Percentiles rank a stretch among this genome's conserved stretches.
phyloP scores from a whole-genome alignment of 2,888 invertebrate genomes.

The Elegia similella region DNA sequence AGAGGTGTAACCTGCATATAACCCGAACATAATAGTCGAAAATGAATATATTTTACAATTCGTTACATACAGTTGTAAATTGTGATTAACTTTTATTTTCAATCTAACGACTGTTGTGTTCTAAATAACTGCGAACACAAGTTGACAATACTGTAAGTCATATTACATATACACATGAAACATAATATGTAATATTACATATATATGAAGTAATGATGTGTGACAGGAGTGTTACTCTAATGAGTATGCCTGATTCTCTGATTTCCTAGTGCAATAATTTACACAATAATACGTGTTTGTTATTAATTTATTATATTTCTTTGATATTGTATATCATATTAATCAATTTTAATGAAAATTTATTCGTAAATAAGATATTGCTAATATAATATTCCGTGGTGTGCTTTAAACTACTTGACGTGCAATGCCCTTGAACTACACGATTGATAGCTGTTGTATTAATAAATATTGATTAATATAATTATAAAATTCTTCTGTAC shows the following conservation, averaged over 20 bases:
- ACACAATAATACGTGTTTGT: slow-evolving; percentile 6
- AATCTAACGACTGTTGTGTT: too few species aligned
- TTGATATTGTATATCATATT: background rate
- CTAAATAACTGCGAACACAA: too few species aligned
- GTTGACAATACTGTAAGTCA: too few species aligned
- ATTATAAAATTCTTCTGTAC: slow-evolving; percentile 41
- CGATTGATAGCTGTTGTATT: slow-evolving; percentile 37
- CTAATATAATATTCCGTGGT: background rate
- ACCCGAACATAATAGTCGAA: too few species aligned
- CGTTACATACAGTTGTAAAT: background rate
- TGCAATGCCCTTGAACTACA: slow-evolving; percentile 34
- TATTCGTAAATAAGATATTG: background rate
- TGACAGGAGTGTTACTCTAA: background rate
- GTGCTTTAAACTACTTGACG: slow-evolving; percentile 11
- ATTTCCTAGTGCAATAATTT: slow-evolving; percentile 5
- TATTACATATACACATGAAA: background rate
- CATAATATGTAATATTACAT: background rate
- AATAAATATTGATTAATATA: slow-evolving; percentile 26
- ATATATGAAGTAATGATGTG: background rate
- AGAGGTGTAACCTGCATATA: too few species aligned
- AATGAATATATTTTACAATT: background rate
- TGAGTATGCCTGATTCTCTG: too few species aligned
- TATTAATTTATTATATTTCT: background rate
- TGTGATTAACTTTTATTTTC: too few species aligned
- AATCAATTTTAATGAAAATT: background rate